phyloP scores from a whole-genome alignment of 2,113 vertebrate species.

The Pycnonotus jocosus region DNA sequence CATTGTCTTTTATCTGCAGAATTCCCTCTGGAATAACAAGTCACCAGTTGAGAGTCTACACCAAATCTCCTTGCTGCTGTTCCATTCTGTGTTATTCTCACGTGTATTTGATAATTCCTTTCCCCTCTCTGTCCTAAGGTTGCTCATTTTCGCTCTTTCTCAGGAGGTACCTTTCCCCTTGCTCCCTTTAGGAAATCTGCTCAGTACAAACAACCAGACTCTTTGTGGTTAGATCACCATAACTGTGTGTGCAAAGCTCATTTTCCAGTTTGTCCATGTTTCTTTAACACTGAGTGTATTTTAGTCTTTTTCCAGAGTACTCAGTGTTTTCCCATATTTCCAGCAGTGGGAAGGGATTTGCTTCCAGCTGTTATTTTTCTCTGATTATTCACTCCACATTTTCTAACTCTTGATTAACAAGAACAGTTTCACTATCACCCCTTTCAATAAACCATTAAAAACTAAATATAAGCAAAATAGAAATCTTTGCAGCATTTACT shows the following conservation, averaged over 20 bases:
- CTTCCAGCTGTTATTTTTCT: neutral
- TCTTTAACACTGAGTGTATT: neutral
- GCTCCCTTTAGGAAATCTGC: neutral
- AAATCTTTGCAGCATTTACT: neutral
- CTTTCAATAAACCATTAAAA: neutral
- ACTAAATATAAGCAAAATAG: neutral
- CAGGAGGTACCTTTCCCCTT: neutral
- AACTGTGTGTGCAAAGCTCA: neutral
- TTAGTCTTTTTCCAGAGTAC: neutral
- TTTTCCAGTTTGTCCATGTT: neutral
- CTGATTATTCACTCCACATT: neutral
- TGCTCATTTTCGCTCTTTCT: neutral
- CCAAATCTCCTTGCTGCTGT: neutral
- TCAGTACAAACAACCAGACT: neutral
- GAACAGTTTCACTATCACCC: neutral
- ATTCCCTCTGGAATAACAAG: neutral
- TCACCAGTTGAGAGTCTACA: neutral
- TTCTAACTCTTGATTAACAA: neutral
- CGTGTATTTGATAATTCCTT: neutral
- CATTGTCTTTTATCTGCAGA: neutral
- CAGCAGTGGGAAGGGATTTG: neutral
- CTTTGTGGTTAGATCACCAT: neutral
- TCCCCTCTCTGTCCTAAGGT: neutral
- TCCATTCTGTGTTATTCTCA: neutral
- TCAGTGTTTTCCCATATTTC: neutral